Evolutionary conservation across 2,113 vertebrate species (phyloP).

Genomic region (Myiozetetes cayanensis): DNA sequence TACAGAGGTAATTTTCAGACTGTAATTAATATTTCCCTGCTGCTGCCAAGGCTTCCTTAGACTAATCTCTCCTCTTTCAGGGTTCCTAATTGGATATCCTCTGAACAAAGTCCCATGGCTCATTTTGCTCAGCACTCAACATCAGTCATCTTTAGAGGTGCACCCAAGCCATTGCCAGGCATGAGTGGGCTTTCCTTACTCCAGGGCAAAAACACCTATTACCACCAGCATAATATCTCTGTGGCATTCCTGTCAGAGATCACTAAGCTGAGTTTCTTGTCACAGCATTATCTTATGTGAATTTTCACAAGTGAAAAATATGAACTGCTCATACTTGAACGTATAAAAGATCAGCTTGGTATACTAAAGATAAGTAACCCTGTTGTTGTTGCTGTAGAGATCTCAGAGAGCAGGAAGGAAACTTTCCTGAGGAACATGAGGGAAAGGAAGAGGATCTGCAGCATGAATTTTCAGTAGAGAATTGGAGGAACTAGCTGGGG

Average conservation of each 20-base stretch:
- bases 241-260: background rate
- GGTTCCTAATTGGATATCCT: background rate
- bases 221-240: background rate
- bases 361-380: background rate
- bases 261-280: background rate
- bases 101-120: background rate
- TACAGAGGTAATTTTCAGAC: background rate
- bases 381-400: background rate
- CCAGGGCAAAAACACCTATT: background rate
- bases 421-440: background rate
- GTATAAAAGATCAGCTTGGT: background rate
- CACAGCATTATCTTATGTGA: background rate
- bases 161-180: background rate
- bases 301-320: background rate
- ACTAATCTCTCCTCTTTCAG: background rate
- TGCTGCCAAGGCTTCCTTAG: background rate
- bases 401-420: conserved; percentile 30
- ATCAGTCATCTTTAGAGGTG: background rate
- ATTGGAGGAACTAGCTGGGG: conserved; percentile 44
- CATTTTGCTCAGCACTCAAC: background rate
- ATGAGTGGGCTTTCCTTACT: background rate
- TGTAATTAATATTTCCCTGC: conserved; percentile 31
- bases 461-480: conserved; percentile 1
- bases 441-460: conserved; percentile 31
- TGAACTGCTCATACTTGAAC: background rate